Conservation (phyloP, 2,797 vertebrate species). For the Melanotaenia nigrans region DNA sequence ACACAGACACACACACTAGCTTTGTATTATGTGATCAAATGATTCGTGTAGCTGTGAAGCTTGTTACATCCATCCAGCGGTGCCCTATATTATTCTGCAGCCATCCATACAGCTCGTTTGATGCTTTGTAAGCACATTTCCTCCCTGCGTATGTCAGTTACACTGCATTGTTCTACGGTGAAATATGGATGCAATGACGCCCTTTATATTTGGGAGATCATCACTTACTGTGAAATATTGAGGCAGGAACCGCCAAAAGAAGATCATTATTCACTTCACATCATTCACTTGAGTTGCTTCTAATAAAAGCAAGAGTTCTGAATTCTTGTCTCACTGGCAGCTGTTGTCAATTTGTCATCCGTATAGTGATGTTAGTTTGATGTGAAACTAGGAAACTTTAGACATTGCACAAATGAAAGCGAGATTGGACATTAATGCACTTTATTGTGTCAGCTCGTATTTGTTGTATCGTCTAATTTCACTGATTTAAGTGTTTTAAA, state of each 20-base stretch:
- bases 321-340: conserved; percentile 65
- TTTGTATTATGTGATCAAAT: conserved; percentile 82
- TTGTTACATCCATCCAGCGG: conserved; percentile 78
- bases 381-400: conserved; percentile 47
- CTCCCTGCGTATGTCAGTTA: conserved; percentile 70
- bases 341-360: conserved; percentile 73
- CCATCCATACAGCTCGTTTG: conserved; percentile 79
- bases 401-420: conserved; percentile 43
- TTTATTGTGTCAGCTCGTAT: conserved; percentile 25
- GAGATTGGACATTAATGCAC: conserved; percentile 17
- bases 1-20: conserved; percentile 58
- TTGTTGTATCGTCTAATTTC: conserved; percentile 21
- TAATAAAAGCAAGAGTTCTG: conserved; percentile 74
- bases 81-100: conserved; percentile 72
- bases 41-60: conserved; percentile 75
- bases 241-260: conserved; percentile 54
- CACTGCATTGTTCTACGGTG: conserved; percentile 74
- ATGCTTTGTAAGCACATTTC: conserved; percentile 82
- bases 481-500: conserved; percentile 35
- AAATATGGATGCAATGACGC: conserved; percentile 75
- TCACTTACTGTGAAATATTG: conserved; percentile 78
- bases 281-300: conserved; percentile 73
- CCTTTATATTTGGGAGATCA: conserved; percentile 76
- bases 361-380: conserved; percentile 40
- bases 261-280: conserved; percentile 73